These are phyloP conservation scores for Aphelocoma californica DNA, from an alignment of 2,797 vertebrate genomes.

Conservation along the genomic window DNA sequence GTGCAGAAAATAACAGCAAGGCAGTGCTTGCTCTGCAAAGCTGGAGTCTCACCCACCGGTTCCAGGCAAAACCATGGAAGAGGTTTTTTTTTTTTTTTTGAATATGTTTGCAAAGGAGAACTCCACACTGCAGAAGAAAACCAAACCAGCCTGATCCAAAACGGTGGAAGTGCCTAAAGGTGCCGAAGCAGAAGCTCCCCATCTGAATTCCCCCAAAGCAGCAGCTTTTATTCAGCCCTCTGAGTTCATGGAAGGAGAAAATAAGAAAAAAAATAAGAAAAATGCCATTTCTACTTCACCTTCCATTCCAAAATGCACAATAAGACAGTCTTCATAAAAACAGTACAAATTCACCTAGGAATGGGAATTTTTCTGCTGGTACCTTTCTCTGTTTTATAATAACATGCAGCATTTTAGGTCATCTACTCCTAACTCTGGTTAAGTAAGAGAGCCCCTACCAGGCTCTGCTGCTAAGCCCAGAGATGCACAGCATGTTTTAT, in stretches of 20 bases:
- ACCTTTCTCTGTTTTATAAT: not conserved
- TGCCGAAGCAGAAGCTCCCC: not conserved
- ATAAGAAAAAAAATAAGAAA: not conserved
- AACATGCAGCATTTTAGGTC: not conserved
- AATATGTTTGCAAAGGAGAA: not conserved
- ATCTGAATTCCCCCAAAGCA: not conserved
- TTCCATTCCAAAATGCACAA: not conserved
- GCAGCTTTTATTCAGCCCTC: not conserved
- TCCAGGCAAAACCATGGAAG: not conserved
- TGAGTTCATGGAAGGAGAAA: not conserved
- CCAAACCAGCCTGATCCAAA: not conserved
- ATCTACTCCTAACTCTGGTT: not conserved
- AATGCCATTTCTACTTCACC: not conserved
- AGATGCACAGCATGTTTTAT: slow-evolving; percentile 44
- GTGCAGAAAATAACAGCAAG: not conserved
- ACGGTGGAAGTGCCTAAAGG: not conserved
- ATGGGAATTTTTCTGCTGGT: not conserved
- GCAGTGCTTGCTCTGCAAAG: not conserved
- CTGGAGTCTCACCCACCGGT: not conserved
- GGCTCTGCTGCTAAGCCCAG: not conserved
- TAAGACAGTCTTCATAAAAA: not conserved
- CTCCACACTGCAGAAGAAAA: not conserved
- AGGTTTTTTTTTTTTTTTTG: not conserved
- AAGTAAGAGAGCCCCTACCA: not conserved
- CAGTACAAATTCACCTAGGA: not conserved